A percentile compares a stretch with the other conserved stretches of the same genome.
Evolutionary conservation across 2,113 vertebrate species (phyloP).

Genomic region (Malurus alboscapulatus): DNA sequence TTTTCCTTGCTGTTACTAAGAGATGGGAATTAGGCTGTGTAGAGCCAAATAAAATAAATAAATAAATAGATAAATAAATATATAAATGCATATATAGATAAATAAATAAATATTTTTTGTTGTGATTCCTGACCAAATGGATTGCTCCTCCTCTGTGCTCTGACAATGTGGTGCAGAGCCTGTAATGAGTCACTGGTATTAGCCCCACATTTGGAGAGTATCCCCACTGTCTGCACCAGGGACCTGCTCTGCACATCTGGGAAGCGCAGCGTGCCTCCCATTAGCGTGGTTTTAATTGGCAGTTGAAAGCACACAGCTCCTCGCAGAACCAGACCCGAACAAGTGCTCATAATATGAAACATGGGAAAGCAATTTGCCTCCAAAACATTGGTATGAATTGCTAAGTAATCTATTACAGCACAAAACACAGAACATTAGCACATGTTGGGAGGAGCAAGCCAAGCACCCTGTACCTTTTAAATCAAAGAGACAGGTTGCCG

Average conservation of each 20-base stretch:
- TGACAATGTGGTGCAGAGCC: neutral
- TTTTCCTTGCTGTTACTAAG: neutral
- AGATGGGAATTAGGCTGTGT: neutral
- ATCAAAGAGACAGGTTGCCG: neutral
- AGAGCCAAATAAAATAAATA: neutral
- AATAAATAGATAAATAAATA: neutral
- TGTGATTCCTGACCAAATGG: neutral
- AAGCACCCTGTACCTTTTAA: neutral
- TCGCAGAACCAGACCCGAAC: neutral
- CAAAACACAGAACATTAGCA: neutral
- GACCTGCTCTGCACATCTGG: neutral
- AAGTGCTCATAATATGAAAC: conserved; percentile 48
- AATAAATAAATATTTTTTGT: neutral
- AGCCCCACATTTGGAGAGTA: neutral
- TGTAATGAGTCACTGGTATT: neutral
- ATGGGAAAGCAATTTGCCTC: conserved; percentile 40
- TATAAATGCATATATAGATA: neutral
- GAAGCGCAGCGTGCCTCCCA: neutral
- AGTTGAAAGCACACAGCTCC: neutral
- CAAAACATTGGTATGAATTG: neutral
- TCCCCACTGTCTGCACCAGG: neutral
- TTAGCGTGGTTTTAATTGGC: conserved; percentile 18
- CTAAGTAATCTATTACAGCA: conserved; percentile 14
- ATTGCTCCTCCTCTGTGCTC: neutral
- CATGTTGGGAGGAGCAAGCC: neutral